A percentile compares a stretch with the other conserved stretches of the same genome.
Conservation (phyloP, 2,797 vertebrate species). For the Typhlichthys eigenmanni region DNA sequence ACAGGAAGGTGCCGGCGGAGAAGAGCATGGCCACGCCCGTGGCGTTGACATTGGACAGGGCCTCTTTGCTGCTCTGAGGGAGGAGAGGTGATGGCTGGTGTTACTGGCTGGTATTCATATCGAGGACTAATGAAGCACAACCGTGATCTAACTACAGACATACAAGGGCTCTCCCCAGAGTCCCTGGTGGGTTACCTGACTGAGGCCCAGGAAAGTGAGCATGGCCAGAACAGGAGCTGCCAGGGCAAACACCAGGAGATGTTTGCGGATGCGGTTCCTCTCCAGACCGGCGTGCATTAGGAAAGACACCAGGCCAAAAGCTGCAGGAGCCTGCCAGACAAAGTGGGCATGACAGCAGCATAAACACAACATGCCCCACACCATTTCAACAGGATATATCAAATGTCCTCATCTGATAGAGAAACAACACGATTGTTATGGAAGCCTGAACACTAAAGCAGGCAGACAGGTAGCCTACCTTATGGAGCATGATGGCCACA, state of each 20-base stretch:
- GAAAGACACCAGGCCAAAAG: conserved; percentile 96
- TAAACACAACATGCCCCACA: too few species aligned
- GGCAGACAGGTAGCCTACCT: conserved; percentile 76
- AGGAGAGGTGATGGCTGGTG: not conserved
- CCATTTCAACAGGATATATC: too few species aligned
- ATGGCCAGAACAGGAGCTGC: conserved; percentile 94
- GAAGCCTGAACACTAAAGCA: too few species aligned
- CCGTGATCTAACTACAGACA: too few species aligned
- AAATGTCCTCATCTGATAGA: too few species aligned
- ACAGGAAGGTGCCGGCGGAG: conserved; percentile 97
- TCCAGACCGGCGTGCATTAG: conserved; percentile 97
- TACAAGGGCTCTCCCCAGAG: too few species aligned
- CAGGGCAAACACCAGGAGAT: conserved; percentile 93
- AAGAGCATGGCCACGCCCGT: conserved; percentile 98
- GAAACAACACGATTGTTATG: too few species aligned
- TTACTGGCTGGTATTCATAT: too few species aligned
- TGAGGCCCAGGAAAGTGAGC: conserved; percentile 94
- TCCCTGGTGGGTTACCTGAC: conserved; percentile 82
- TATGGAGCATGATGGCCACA: conserved; percentile 98
- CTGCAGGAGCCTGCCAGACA: conserved; percentile 88
- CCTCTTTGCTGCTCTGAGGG: conserved; percentile 96
- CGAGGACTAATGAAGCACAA: too few species aligned
- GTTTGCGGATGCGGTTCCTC: conserved; percentile 96
- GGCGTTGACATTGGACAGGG: conserved; percentile 94
- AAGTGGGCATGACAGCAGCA: not conserved